A percentile compares a stretch with the other conserved stretches of the same genome.
Evolutionary conservation across 2,888 invertebrate genomes (phyloP).

Genomic region (Himalopsyche anomala): DNA sequence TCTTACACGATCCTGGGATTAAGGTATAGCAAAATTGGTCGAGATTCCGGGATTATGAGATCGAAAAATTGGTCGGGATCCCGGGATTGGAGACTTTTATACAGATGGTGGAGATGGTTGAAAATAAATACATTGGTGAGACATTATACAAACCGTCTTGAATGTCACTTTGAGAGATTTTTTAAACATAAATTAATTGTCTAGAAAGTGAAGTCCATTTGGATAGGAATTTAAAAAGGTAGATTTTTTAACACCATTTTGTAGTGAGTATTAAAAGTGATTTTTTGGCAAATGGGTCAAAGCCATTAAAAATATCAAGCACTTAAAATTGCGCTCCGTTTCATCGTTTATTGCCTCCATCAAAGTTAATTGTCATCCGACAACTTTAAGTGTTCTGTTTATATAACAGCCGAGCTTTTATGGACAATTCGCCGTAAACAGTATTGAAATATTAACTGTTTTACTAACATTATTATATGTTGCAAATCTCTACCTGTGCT

Average conservation of each 20-base stretch:
- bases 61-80: too few species aligned
- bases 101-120: too few species aligned
- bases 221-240: background rate
- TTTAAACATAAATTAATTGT: background rate
- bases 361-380: conserved; percentile 30
- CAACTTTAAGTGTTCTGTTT: background rate
- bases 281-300: conserved; percentile 4
- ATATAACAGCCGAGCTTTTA: background rate
- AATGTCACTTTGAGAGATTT: too few species aligned
- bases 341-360: conserved; percentile 16
- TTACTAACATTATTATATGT: background rate
- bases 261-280: background rate
- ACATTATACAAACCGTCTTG: too few species aligned
- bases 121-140: too few species aligned
- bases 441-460: conserved; percentile 18
- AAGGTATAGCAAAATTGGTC: too few species aligned
- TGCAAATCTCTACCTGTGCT: too few species aligned
- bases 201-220: background rate
- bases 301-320: conserved; percentile 15
- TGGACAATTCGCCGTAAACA: background rate
- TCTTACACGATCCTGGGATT: too few species aligned
- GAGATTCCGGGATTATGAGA: too few species aligned
- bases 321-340: conserved; percentile 7
- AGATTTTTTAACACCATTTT: background rate
- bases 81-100: too few species aligned